Evolutionary conservation across 2,113 vertebrate species (phyloP), one percentile per base, ranked within the genome.

Genomic region (Salvelinus namaycush): DNA sequence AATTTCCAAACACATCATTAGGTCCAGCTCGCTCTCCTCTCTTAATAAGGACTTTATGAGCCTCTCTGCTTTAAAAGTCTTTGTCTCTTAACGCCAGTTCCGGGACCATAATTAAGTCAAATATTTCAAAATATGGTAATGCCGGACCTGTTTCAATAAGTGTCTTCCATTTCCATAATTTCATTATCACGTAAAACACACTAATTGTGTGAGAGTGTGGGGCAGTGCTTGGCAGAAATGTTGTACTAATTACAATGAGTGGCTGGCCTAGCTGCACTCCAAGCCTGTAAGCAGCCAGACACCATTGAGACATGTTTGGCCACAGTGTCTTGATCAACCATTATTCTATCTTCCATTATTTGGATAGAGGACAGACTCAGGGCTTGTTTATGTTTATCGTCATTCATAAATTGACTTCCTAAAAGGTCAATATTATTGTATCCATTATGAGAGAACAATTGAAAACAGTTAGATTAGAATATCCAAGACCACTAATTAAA

Each of bases 1-100:
- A 96, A 96, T 96, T 96, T 95, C 95, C 95, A 96, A 96, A 96
- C 95, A 96, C 95, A 96, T 97, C 95, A 96, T 97, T 96, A 97
- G 94, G 94, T 94, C 93, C 94, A 95, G 95, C 94, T 95, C 77
- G 51, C 51, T 54, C 95, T 93, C 92, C 94, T 92, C 94, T 95
- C 95, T 95, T 97, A 96, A 97, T 97, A 97, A 95, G 95, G 95
- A 96, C 94, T 96, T 96, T 96, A 96, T 95, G 96, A 95, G 95
- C 92, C 93, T 29, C 65, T 16, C 26, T 86, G 82, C 81, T 87
- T 89, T 89, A 86, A 89, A 89, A 87, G 83, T 87, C 83, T 79
- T 83, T 79, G 59, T 29, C 79, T 79, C 73, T 81, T 74, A 76
- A 75, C 77, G 76, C 79, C 83, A 72, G 71, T 76, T 81, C 81